Percentiles rank a stretch among this genome's conserved stretches.
Conservation (phyloP, 2,888 invertebrate species). For the Tetranychus truncatus region DNA sequence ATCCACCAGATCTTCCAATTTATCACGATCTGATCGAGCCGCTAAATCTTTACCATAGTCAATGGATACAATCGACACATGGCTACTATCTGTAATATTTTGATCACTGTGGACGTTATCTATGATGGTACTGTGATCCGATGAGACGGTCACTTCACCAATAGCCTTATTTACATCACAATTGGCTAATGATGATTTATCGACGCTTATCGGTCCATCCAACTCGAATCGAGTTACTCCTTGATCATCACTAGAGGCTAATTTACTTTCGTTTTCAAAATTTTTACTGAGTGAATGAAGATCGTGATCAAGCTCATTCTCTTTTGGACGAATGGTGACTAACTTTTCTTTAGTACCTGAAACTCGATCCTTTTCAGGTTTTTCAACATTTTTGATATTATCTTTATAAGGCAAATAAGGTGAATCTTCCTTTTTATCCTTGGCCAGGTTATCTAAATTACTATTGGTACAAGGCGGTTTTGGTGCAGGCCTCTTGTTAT, state of each 20-base stretch:
- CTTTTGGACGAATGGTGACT: background rate
- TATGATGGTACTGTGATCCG: constrained; percentile 23
- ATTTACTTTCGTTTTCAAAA: background rate
- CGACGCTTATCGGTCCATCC: background rate
- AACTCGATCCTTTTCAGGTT: background rate
- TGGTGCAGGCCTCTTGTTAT: constrained; percentile 21
- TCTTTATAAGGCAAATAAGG: background rate
- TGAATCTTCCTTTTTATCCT: background rate
- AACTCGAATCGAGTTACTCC: background rate
- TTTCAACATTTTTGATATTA: background rate
- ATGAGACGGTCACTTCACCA: constrained; percentile 22
- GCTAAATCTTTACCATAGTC: constrained; percentile 31
- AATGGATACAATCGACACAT: constrained; percentile 76
- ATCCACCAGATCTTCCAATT: constrained; percentile 2
- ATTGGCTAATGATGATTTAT: background rate
- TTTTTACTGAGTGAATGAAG: background rate
- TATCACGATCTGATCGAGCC: constrained; percentile 16
- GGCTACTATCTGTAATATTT: constrained; percentile 49
- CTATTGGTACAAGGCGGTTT: constrained; percentile 13
- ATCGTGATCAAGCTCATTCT: background rate
- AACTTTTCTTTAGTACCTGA: background rate
- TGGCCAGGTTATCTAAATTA: background rate
- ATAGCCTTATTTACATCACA: constrained; percentile 7
- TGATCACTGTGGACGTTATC: constrained; percentile 11
- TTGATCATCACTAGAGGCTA: background rate